Conservation (phyloP, 2,797 vertebrate genomes). For the Ambastaia sidthimunki region DNA sequence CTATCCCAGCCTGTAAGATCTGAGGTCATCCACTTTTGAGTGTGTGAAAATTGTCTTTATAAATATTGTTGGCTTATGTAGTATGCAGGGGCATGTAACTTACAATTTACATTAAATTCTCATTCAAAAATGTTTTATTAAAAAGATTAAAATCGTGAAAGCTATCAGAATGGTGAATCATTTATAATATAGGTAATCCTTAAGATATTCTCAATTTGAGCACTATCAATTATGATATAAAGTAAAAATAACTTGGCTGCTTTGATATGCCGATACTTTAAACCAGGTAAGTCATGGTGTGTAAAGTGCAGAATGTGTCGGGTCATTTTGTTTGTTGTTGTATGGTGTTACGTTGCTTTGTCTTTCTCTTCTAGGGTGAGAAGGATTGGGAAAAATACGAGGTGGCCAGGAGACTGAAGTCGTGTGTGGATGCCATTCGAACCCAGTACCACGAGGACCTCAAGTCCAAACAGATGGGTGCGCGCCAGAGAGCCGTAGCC, state of each 20-base stretch:
- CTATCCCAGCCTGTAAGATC: neutral
- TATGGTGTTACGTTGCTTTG: neutral
- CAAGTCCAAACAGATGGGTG: constrained; percentile 75
- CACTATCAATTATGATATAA: too few species aligned
- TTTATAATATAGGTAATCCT: too few species aligned
- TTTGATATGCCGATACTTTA: too few species aligned
- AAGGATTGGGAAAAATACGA: constrained; percentile 81
- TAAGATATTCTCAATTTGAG: too few species aligned
- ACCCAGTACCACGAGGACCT: constrained; percentile 71
- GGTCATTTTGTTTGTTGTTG: neutral
- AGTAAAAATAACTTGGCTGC: too few species aligned
- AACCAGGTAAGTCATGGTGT: too few species aligned
- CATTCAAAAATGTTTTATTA: too few species aligned
- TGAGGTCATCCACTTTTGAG: neutral
- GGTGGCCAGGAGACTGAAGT: constrained; percentile 75
- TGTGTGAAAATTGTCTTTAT: neutral
- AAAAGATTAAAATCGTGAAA: too few species aligned
- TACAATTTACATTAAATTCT: neutral
- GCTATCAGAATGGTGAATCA: too few species aligned
- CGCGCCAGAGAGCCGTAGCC: constrained; percentile 75
- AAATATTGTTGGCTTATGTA: neutral
- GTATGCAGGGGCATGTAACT: neutral
- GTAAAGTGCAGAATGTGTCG: neutral
- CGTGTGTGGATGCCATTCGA: constrained; percentile 70
- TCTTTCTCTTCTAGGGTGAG: constrained; percentile 65